phyloP scores from a whole-genome alignment of 2,888 invertebrate species.

The Dendrolimus pini region DNA sequence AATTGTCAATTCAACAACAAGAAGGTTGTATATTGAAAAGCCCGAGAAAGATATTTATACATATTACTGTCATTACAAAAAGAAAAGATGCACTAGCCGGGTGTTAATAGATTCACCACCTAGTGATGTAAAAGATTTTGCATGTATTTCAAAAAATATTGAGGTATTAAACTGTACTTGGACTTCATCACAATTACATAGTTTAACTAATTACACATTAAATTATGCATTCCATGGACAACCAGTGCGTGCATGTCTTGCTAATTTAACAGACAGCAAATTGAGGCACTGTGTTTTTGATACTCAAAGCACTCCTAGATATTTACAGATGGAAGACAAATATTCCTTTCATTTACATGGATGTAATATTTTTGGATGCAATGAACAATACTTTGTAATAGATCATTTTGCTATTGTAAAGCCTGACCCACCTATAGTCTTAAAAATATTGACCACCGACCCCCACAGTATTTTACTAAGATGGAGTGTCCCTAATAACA shows the following conservation, averaged over 20 bases:
- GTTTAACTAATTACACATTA: conserved; percentile 37
- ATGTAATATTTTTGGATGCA: conserved; percentile 78
- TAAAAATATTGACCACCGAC: conserved; percentile 37
- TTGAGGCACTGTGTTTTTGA: conserved; percentile 44
- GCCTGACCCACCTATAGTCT: conserved; percentile 42
- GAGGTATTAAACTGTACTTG: conserved; percentile 85
- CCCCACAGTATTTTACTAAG: conserved; percentile 52
- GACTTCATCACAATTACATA: conserved; percentile 72
- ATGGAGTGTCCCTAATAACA: conserved; percentile 53
- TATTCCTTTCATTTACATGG: conserved; percentile 79
- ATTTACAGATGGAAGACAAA: conserved; percentile 54
- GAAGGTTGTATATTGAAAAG: conserved; percentile 71
- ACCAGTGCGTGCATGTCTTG: conserved; percentile 28
- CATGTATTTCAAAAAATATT: conserved; percentile 84
- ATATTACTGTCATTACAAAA: conserved; percentile 72
- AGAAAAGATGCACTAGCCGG: conserved; percentile 40
- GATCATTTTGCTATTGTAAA: conserved; percentile 75
- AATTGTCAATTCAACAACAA: conserved; percentile 79
- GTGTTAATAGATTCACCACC: conserved; percentile 76
- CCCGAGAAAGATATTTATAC: conserved; percentile 69
- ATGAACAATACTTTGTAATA: conserved; percentile 66
- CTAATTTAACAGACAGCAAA: conserved; percentile 18
- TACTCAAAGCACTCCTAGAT: conserved; percentile 46
- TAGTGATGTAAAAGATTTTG: conserved; percentile 79
- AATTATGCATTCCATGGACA: conserved; percentile 39